Evolutionary conservation across 2,888 invertebrate genomes (phyloP).

Genomic region (Molorchus minor): DNA sequence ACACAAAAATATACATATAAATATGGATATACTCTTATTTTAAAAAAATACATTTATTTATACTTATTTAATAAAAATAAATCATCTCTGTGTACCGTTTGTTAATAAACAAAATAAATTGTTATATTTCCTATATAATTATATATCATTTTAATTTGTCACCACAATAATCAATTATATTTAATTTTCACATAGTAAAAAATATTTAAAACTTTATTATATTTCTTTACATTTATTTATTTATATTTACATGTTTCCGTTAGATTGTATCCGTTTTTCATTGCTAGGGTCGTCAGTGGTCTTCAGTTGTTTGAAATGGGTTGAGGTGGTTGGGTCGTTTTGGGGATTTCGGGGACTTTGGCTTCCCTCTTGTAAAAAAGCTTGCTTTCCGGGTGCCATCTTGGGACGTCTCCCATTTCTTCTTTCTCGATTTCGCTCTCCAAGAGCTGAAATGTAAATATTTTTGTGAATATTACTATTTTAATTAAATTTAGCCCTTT

Average conservation of each 20-base stretch:
- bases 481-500: too few relatives aligned
- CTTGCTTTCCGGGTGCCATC: constrained; percentile 59
- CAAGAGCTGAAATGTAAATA: constrained; percentile 55
- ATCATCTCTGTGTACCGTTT: constrained; percentile 22
- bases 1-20: constrained; percentile 19
- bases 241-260: constrained; percentile 33
- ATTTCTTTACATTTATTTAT: constrained; percentile 27
- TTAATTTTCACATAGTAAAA: constrained; percentile 30
- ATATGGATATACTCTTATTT: constrained; percentile 13
- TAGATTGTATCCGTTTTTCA: constrained; percentile 31
- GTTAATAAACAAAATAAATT: constrained; percentile 6
- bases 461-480: too few relatives aligned
- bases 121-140: constrained; percentile 10
- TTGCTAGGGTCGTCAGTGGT: constrained; percentile 27
- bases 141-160: constrained; percentile 31
- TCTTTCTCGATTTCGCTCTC: constrained; percentile 58
- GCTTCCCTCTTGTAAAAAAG: constrained; percentile 58
- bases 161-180: constrained; percentile 24
- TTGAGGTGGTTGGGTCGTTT: too few relatives aligned
- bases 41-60: constrained; percentile 25
- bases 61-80: constrained; percentile 1
- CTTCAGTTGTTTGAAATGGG: constrained; percentile 22
- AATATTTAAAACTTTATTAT: constrained; percentile 35
- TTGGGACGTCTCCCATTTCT: constrained; percentile 55
- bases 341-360: constrained; percentile 25